Conservation (phyloP, 2,888 invertebrate species). For the Acronicta leporina region DNA sequence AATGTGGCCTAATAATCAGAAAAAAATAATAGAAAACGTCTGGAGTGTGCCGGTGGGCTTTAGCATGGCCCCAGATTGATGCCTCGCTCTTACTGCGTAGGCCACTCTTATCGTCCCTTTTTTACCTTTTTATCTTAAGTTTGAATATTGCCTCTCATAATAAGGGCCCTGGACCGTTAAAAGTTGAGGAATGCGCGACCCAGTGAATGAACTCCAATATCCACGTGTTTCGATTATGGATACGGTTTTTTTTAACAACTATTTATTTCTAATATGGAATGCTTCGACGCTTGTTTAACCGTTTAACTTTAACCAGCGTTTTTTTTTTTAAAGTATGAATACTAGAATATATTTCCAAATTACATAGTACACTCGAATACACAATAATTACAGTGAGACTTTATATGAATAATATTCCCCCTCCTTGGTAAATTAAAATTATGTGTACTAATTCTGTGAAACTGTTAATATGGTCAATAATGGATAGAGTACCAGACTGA, state of each 20-base stretch:
- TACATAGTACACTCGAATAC: too few relatives aligned
- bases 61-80: constrained; percentile 85
- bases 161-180: constrained; percentile 81
- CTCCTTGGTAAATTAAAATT: too few relatives aligned
- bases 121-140: constrained; percentile 81
- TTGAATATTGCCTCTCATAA: constrained; percentile 84
- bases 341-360: too few relatives aligned
- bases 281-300: constrained; percentile 18
- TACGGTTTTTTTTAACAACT: constrained; percentile 57
- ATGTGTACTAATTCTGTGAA: too few relatives aligned
- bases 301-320: constrained; percentile 10
- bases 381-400: too few relatives aligned
- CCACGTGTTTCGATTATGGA: constrained; percentile 67
- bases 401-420: too few relatives aligned
- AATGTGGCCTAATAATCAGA: constrained; percentile 87
- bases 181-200: constrained; percentile 67
- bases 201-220: constrained; percentile 77
- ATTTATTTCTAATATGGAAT: constrained; percentile 52
- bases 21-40: constrained; percentile 75
- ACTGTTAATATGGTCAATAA: too few relatives aligned
- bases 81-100: constrained; percentile 68
- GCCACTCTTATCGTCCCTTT: constrained; percentile 74
- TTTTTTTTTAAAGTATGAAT: too few relatives aligned
- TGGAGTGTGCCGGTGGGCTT: constrained; percentile 84
- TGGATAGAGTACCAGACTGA: too few relatives aligned